A percentile compares a stretch with the other conserved stretches of the same genome.
phyloP scores from a whole-genome alignment of 2,113 vertebrate species.

The Psilopsiagon aurifrons region DNA sequence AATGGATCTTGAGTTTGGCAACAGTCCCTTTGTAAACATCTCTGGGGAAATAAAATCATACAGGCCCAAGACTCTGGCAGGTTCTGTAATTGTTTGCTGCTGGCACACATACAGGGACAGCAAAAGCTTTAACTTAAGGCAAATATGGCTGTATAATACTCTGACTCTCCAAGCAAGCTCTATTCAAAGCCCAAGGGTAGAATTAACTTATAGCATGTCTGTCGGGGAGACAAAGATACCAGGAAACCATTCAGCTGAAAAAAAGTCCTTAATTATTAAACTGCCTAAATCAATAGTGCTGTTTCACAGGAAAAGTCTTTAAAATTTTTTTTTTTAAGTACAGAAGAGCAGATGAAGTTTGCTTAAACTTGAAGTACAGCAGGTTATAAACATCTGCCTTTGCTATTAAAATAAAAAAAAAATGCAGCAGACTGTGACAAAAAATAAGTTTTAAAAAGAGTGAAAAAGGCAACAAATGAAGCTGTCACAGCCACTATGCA shows the following conservation, averaged over 20 bases:
- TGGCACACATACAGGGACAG: slow-evolving; percentile 60
- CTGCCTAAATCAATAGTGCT: neutral
- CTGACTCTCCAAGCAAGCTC: neutral
- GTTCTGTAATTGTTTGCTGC: slow-evolving; percentile 64
- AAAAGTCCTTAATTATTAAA: neutral
- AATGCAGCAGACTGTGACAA: neutral
- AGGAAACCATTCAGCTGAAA: neutral
- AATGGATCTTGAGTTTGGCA: slow-evolving; percentile 70
- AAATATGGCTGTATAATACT: neutral
- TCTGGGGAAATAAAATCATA: slow-evolving; percentile 69
- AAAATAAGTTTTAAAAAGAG: neutral
- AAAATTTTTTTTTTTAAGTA: neutral
- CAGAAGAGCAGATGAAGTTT: neutral
- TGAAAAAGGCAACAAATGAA: neutral
- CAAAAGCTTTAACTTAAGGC: slow-evolving; percentile 18
- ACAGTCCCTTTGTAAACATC: slow-evolving; percentile 11
- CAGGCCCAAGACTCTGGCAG: slow-evolving; percentile 45
- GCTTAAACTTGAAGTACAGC: neutral
- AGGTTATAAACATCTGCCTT: neutral
- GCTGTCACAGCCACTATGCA: accelerated
- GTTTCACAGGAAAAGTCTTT: neutral
- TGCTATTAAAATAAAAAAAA: neutral
- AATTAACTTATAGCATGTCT: neutral
- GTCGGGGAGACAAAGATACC: slow-evolving; percentile 2
- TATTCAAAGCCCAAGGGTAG: neutral